Base-by-base conservation (phyloP, 2,888 invertebrate genomes). In the Parnassius glacialis region DNA sequence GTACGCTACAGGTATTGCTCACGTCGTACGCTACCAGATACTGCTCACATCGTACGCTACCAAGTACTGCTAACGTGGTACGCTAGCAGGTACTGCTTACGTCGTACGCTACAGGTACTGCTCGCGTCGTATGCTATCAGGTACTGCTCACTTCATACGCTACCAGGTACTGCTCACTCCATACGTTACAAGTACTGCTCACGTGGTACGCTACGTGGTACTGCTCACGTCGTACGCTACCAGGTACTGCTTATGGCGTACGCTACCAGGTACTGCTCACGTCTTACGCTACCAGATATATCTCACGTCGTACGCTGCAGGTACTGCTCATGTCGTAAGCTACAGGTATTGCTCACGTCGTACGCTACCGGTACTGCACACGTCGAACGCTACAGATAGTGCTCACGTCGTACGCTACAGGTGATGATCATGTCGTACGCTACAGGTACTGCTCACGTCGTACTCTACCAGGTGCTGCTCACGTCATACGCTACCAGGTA, bases 381-480 rank as follows among this genome's bases (percentile, higher is more conserved):
- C 5, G 34, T 34, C 20, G 93, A 94, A 0, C 87, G 98, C 1
- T 96, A 97, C 80, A 97, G 52, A 97, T 20, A 20, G 2, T 20
- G 20, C 20, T 2, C 20, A 20, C 20, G 2, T 20, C 20, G 2
- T 20, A 20, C 20, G 20, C 20, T 20, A 20, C 2, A 1, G 16
- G 16, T 16, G 1, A 1, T 16, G 16, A 1, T 16, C 16, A 16
- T 1, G 16, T 16, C 16, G 16, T 16, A 16, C 95, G 9, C 93
- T 16, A 16, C 16, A 1, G 16, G 16, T 94, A 25, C 94, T 94
- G 50, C 80, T 93, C 95, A 7, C 93, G 94, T 25, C 94, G 94
- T 9, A 98, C 98, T 0, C 92, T 98, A 97, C 79, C 96, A 97
- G 93, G 97, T 97, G 83, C 20, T 9, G 50, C 80, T 93, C 95